Evolutionary conservation across 2,113 vertebrate species (phyloP).

Genomic region (Bothrops jararaca): DNA sequence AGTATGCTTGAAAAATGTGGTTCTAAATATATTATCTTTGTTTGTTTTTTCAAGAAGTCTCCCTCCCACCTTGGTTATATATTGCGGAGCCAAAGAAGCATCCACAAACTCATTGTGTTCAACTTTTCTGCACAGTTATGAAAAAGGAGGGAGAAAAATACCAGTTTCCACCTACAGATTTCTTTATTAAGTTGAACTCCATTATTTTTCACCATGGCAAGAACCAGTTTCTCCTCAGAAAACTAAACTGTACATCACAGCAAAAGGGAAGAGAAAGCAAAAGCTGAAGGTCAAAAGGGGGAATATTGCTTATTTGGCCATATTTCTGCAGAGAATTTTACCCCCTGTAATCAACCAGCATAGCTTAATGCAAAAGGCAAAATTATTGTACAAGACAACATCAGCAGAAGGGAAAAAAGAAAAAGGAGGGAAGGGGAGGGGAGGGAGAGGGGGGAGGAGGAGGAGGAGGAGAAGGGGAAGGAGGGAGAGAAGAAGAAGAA

Average conservation of each 20-base stretch:
- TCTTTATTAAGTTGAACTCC: slow-evolving; percentile 1
- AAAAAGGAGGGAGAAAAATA: slow-evolving; percentile 2
- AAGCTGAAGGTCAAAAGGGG: slow-evolving; percentile 35
- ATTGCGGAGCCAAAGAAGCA: background rate
- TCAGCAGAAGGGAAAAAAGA: background rate
- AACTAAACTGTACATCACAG: background rate
- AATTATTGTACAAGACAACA: background rate
- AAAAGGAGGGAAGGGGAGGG: background rate
- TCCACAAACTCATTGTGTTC: background rate
- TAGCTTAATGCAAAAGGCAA: background rate
- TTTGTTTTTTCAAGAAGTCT: background rate
- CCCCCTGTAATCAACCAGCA: slow-evolving; percentile 33
- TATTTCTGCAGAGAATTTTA: slow-evolving; percentile 28
- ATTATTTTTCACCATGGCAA: slow-evolving; percentile 37
- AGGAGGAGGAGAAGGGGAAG: background rate
- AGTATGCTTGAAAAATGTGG: background rate
- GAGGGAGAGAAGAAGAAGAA: background rate
- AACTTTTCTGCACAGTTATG: background rate
- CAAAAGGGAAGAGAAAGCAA: slow-evolving; percentile 4
- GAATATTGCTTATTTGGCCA: slow-evolving; percentile 10
- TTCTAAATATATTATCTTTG: background rate
- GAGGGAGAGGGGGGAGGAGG: background rate
- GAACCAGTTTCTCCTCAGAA: slow-evolving; percentile 43
- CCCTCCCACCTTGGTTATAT: slow-evolving; percentile 5
- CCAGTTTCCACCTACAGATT: slow-evolving; percentile 24